Evolutionary conservation across 35 echinoderm and acorn worm genomes (phyloP).

Genomic region (Patiria miniata): DNA sequence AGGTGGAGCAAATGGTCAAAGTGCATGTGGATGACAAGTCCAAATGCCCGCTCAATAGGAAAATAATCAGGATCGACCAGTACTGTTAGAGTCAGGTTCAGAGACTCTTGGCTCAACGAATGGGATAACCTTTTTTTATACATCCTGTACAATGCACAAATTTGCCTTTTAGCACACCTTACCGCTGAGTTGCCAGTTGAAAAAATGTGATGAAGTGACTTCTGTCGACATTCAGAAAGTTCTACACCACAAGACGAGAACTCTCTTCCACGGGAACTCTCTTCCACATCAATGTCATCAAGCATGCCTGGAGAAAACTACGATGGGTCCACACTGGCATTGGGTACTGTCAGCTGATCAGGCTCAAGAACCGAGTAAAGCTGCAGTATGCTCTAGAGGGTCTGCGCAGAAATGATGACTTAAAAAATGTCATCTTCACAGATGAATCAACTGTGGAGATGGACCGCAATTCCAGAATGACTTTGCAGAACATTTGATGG

Average conservation of each 20-base stretch:
- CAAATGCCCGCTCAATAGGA: too few relatives aligned
- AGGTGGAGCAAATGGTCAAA: too few relatives aligned
- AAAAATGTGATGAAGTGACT: neutral
- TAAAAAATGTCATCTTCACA: conserved; percentile 68
- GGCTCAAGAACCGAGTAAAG: neutral
- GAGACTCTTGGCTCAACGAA: too few relatives aligned
- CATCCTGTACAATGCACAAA: too few relatives aligned
- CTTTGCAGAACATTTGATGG: neutral
- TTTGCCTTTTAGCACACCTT: too few relatives aligned
- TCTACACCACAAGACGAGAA: neutral
- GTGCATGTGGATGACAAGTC: too few relatives aligned
- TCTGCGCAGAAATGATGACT: neutral
- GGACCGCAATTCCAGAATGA: neutral
- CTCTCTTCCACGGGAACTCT: neutral
- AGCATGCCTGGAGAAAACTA: too few relatives aligned
- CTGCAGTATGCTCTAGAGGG: neutral
- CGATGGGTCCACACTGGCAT: neutral
- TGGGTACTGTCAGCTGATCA: neutral
- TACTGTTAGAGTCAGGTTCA: too few relatives aligned
- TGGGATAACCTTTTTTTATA: too few relatives aligned
- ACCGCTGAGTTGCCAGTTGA: too few relatives aligned
- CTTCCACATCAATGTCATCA: neutral
- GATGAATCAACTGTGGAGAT: conserved; percentile 64
- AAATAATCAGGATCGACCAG: too few relatives aligned
- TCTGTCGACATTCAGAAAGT: neutral